Evolutionary conservation across 2,113 vertebrate species (phyloP), one percentile per base, ranked within the genome.

Genomic region (Cinclus mexicanus): DNA sequence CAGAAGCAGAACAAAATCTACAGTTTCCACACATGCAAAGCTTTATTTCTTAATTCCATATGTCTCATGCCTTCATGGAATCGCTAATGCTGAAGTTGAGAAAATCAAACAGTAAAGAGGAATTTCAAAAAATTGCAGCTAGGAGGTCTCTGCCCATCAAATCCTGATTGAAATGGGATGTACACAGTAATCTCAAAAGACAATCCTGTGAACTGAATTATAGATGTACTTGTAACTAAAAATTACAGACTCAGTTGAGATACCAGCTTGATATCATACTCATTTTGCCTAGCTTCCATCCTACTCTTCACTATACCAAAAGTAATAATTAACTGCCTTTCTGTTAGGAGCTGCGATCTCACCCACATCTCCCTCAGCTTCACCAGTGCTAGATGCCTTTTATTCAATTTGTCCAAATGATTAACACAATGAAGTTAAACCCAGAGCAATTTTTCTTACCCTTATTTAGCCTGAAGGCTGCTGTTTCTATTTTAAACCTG

Each of bases 401-500:
- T 69, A 49, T 88, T 87, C 71, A 72, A 59, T 77, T 93, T 94
- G 33, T 77, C 59, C 71, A 70, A 86, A 83, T 70, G 59, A 92
- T 88, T 86, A 96, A 72, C 20, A 31, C 56, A 93, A 90, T 42
- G 28, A 91, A 87, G 63, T 87, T 76, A 87, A 91, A 68, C n/a
- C 14, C 41, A 71, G 44, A 79, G 20, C 35, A 70, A 55, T 85
- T 88, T 55, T 26, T 90, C 42, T 92, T 92, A 61, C 25, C 28
- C 69, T 5, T 63, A 90, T 93, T 93, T 90, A 86, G 46, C 42
- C 56, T 83, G 68, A 83, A 94, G 46, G 37, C 2, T 90, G 44
- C 10, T 90, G 13, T 85, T 94, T 94, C 90, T 96, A 63, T 90
- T 92, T 93, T 83, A 92, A 92, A 80, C 29, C 7, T 69, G 23